phyloP scores from a whole-genome alignment of 2,888 invertebrate genomes.

The Metacarcinus magister region DNA sequence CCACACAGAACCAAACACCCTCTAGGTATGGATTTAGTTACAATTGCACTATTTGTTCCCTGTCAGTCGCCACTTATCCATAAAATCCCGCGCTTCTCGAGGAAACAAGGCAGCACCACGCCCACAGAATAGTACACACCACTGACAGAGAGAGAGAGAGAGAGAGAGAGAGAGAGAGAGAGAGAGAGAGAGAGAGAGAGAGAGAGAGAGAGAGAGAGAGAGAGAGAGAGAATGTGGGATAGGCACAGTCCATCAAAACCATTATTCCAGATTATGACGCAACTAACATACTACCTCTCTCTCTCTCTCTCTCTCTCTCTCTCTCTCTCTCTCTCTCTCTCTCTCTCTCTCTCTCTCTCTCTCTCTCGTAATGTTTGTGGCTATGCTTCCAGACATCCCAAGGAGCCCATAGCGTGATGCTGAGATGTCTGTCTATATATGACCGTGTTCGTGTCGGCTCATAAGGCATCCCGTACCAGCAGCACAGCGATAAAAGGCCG shows the following conservation, averaged over 20 bases:
- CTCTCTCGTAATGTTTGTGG: no score
- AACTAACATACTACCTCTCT: background rate
- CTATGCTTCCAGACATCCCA: no score
- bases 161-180: background rate
- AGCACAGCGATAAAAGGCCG: background rate
- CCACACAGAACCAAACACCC: no score
- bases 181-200: background rate
- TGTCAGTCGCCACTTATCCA: background rate
- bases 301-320: slow-evolving; percentile 48
- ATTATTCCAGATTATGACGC: no score
- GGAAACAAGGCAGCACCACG: no score
- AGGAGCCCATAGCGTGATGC: background rate
- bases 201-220: background rate
- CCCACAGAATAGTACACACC: background rate
- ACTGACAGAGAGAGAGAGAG: background rate
- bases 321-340: slow-evolving; percentile 48
- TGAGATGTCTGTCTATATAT: background rate
- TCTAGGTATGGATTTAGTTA: no score
- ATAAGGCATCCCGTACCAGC: background rate
- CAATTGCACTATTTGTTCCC: background rate
- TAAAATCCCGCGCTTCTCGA: no score
- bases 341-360: slow-evolving; percentile 40
- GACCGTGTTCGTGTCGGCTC: background rate
- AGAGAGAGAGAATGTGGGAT: background rate
- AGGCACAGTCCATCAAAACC: no score